Percentiles rank a stretch among this genome's conserved stretches.
phyloP scores from a whole-genome alignment of 1,140 invertebrate species.

The Medauroidea extradentata region DNA sequence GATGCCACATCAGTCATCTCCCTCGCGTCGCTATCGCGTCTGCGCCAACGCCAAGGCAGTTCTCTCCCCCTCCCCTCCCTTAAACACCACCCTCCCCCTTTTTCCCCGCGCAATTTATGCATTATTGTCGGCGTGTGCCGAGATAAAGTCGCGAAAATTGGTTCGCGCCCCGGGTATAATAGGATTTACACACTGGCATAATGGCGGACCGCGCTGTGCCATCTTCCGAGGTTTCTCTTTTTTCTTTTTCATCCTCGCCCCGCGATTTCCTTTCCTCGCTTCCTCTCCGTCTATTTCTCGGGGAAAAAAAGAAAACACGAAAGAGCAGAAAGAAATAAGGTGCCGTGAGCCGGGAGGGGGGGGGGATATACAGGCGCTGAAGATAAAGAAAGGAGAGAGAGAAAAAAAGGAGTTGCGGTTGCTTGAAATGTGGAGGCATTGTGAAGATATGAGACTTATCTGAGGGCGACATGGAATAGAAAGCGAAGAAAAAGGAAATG shows the following conservation, averaged over 20 bases:
- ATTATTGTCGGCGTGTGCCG: slow-evolving; percentile 10
- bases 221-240: background rate
- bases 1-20: too few relatives aligned
- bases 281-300: too few relatives aligned
- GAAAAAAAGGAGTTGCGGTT: too few relatives aligned
- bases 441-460: slow-evolving; percentile 16
- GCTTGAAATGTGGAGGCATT: slow-evolving; percentile 18
- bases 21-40: background rate
- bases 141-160: slow-evolving; percentile 9
- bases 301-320: too few relatives aligned
- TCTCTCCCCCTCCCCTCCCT: background rate
- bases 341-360: too few relatives aligned
- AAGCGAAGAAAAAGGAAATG: slow-evolving; percentile 13
- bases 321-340: too few relatives aligned
- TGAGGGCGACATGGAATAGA: slow-evolving; percentile 13
- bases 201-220: slow-evolving; percentile 6
- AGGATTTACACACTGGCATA: slow-evolving; percentile 19
- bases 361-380: too few relatives aligned
- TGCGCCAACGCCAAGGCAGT: background rate
- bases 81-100: background rate
- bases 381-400: too few relatives aligned
- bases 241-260: slow-evolving; percentile 7
- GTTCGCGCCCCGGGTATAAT: slow-evolving; percentile 4
- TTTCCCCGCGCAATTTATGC: slow-evolving; percentile 15
- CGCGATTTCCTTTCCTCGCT: too few relatives aligned